Conservation (phyloP, 2,113 vertebrate genomes). For the Caloenas nicobarica region DNA sequence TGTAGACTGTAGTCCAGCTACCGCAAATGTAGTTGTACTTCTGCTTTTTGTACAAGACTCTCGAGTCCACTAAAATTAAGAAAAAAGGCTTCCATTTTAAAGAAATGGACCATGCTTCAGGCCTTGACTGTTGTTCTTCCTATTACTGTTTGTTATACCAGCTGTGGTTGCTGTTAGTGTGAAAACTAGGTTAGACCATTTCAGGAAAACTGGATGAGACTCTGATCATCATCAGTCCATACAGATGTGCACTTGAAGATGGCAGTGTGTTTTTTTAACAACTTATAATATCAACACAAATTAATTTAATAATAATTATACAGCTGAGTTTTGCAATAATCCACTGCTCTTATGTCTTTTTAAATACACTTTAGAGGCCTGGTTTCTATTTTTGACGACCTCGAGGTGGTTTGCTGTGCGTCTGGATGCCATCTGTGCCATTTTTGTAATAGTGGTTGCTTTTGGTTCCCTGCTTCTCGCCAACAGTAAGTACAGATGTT, state of each 20-base stretch:
- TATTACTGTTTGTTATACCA: not conserved
- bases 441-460: slow-evolving; percentile 86
- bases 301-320: not conserved
- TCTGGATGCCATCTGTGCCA: slow-evolving; percentile 91
- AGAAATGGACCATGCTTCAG: not conserved
- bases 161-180: not conserved
- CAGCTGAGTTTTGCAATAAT: not conserved
- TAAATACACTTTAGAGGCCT: slow-evolving; percentile 81
- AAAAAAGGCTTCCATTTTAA: not conserved
- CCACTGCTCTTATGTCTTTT: not conserved
- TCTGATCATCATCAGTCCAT: not conserved
- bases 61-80: not conserved
- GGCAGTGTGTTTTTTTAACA: not conserved
- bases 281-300: not conserved
- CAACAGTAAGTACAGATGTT: slow-evolving; percentile 80
- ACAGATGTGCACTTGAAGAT: not conserved
- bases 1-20: not conserved
- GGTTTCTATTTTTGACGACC: slow-evolving; percentile 94
- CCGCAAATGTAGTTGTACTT: not conserved
- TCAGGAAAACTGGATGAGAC: not conserved
- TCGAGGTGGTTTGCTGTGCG: slow-evolving; percentile 95
- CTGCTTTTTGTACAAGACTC: not conserved
- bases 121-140: not conserved
- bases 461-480: slow-evolving; percentile 88
- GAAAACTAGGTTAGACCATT: not conserved